A percentile compares a stretch with the other conserved stretches of the same genome.
phyloP scores from a whole-genome alignment of 1,140 invertebrate genomes.

The Trissolcus basalis region DNA sequence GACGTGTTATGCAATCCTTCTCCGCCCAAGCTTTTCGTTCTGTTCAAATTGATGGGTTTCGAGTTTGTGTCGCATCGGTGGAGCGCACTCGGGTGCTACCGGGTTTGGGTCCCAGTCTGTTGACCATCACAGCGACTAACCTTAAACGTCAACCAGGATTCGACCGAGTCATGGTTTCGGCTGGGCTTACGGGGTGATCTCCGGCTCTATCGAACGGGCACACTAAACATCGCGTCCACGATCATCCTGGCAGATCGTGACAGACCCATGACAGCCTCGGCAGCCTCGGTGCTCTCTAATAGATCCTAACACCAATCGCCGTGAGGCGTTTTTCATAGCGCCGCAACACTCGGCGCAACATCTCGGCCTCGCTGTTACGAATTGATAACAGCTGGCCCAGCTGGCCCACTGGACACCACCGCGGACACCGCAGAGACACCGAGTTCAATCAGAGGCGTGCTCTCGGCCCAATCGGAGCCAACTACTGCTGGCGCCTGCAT shows the following conservation, averaged over 20 bases:
- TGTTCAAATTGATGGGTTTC: background rate
- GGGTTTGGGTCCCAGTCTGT: background rate
- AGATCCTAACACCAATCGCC: too few species aligned
- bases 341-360: too few species aligned
- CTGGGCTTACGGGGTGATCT: background rate
- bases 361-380: too few species aligned
- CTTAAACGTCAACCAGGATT: constrained; percentile 58
- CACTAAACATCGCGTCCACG: background rate
- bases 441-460: constrained; percentile 10
- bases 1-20: constrained; percentile 67
- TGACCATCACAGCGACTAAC: constrained; percentile 50
- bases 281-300: too few species aligned
- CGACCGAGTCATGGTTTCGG: constrained; percentile 45
- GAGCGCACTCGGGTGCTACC: too few species aligned
- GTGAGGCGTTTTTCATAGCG: too few species aligned
- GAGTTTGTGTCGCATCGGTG: too few species aligned
- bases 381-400: too few species aligned
- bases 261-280: constrained; percentile 8
- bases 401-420: too few species aligned
- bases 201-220: constrained; percentile 15
- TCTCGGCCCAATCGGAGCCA: constrained; percentile 63
- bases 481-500: constrained; percentile 58
- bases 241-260: background rate
- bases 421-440: too few species aligned
- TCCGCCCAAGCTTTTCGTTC: constrained; percentile 52